phyloP scores from a whole-genome alignment of 1,140 invertebrate genomes.

The Microplitis demolitor region DNA sequence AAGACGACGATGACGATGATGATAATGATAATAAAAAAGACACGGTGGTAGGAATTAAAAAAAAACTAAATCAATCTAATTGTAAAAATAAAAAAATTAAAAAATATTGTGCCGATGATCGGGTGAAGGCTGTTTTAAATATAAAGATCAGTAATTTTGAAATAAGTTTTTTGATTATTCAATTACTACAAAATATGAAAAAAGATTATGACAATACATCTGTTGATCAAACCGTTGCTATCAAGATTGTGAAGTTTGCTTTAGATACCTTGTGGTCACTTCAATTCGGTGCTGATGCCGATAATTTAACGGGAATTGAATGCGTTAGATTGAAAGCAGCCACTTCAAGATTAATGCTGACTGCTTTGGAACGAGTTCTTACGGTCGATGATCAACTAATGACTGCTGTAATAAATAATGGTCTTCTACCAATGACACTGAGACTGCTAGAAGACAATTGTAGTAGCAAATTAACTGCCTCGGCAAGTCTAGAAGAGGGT shows the following conservation, averaged over 20 bases:
- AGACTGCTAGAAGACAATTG: constrained; percentile 66
- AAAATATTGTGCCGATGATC: constrained; percentile 64
- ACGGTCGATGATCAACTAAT: constrained; percentile 63
- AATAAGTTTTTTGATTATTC: constrained; percentile 65
- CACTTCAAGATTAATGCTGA: constrained; percentile 65
- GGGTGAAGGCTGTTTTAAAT: constrained; percentile 62
- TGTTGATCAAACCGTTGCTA: constrained; percentile 63
- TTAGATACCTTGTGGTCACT: constrained; percentile 66
- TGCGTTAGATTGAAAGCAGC: constrained; percentile 63
- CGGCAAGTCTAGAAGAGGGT: constrained; percentile 46
- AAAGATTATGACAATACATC: constrained; percentile 60
- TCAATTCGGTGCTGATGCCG: constrained; percentile 62
- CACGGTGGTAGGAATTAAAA: too few relatives aligned
- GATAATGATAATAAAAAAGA: too few relatives aligned
- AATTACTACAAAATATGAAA: constrained; percentile 66
- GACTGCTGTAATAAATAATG: constrained; percentile 66
- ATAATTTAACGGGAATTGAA: constrained; percentile 40
- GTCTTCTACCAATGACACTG: constrained; percentile 67
- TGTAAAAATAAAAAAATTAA: constrained; percentile 48
- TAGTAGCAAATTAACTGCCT: constrained; percentile 36
- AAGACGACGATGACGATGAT: constrained; percentile 20
- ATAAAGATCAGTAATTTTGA: constrained; percentile 64
- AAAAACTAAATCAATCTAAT: constrained; percentile 30
- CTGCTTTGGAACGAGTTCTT: constrained; percentile 65
- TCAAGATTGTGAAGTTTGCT: constrained; percentile 68